Evolutionary conservation across 64 coral and sea anemone genomes (phyloP).

Genomic region (Catalaphyllia jardinei): DNA sequence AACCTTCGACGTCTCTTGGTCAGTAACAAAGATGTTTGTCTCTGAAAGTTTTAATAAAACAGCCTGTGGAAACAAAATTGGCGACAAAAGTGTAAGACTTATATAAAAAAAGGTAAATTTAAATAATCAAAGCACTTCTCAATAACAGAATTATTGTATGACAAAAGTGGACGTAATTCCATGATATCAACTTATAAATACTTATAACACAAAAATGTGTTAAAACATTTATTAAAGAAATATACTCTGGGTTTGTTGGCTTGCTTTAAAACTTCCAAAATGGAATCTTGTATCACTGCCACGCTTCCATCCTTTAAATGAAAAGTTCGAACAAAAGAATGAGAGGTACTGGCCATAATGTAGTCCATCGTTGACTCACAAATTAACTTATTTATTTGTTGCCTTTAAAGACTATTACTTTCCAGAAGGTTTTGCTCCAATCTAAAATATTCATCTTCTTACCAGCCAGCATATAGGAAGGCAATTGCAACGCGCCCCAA

Average conservation of each 20-base stretch:
- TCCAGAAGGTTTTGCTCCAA: no score
- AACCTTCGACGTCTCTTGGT: conserved; percentile 67
- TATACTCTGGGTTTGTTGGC: conserved; percentile 69
- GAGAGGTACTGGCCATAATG: neutral
- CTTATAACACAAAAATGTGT: neutral
- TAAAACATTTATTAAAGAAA: neutral
- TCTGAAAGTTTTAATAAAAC: conserved; percentile 55
- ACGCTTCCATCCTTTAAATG: conserved; percentile 72
- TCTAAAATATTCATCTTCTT: no score
- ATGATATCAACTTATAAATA: neutral
- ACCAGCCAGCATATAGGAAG: no score
- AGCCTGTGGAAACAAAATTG: conserved; percentile 2
- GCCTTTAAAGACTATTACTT: no score
- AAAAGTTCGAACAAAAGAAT: neutral
- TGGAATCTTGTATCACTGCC: conserved; percentile 79
- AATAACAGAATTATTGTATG: neutral
- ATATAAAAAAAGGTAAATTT: neutral
- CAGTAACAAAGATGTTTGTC: conserved; percentile 44
- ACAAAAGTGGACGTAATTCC: neutral
- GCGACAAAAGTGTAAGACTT: neutral
- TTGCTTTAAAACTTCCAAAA: conserved; percentile 73
- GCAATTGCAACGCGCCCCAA: no score
- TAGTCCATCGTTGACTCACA: no score
- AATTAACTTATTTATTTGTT: neutral
- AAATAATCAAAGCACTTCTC: neutral